phyloP scores from a whole-genome alignment of 64 coral and sea anemone species.

The Astreopora myriophthalma region DNA sequence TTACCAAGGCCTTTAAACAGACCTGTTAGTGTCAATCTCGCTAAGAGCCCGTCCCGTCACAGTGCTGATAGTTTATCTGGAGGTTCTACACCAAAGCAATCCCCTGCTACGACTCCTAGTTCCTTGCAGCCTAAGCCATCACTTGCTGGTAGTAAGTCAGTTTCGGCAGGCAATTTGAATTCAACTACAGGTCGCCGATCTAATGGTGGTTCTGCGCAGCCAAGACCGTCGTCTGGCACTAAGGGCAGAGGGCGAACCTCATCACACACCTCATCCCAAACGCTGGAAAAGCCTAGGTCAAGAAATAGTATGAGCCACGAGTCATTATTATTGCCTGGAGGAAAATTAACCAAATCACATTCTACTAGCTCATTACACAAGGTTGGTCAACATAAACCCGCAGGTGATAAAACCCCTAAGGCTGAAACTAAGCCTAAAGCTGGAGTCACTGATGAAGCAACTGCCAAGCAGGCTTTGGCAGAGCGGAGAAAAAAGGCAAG shows the following conservation, averaged over 20 bases:
- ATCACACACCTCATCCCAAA: conserved; percentile 24
- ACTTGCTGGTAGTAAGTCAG: conserved; percentile 42
- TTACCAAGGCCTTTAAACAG: conserved; percentile 80
- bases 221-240: conserved; percentile 31
- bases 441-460: conserved; percentile 81
- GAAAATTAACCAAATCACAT: conserved; percentile 80
- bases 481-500: conserved; percentile 86
- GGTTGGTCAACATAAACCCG: conserved; percentile 44
- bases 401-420: conserved; percentile 55
- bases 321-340: conserved; percentile 48
- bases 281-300: neutral
- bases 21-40: conserved; percentile 22
- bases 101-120: conserved; percentile 60
- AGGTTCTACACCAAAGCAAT: conserved; percentile 79
- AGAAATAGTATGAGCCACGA: conserved; percentile 61
- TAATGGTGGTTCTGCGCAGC: conserved; percentile 20
- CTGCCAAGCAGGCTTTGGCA: conserved; percentile 90
- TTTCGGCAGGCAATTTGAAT: conserved; percentile 65
- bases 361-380: conserved; percentile 87
- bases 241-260: conserved; percentile 65
- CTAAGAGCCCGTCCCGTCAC: conserved; percentile 57
- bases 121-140: conserved; percentile 48
- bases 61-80: conserved; percentile 73
- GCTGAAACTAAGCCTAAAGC: conserved; percentile 84
- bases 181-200: conserved; percentile 33